Percentiles rank a stretch among this genome's conserved stretches.
phyloP scores from a whole-genome alignment of 2,113 vertebrate genomes.

The Cromileptes altivelis region DNA sequence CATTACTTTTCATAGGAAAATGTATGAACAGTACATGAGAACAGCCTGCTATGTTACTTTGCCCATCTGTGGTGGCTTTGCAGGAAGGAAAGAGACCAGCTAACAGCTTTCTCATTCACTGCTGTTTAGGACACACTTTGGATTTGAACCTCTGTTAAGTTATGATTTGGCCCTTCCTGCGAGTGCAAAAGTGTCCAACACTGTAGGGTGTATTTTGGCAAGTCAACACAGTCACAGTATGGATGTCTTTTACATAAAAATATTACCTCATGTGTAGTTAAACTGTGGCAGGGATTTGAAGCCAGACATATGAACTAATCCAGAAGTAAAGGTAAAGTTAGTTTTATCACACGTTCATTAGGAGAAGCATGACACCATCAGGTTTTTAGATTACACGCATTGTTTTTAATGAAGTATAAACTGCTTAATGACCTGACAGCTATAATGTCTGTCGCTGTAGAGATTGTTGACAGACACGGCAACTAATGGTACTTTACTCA shows the following conservation, averaged over 20 bases:
- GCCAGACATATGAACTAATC: constrained; percentile 13
- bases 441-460: constrained; percentile 29
- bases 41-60: not conserved
- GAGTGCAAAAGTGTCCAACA: constrained; percentile 6
- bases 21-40: no score
- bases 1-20: no score
- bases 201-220: constrained; percentile 41
- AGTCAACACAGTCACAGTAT: constrained; percentile 28
- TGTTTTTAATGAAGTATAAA: constrained; percentile 41
- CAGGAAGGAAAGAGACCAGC: not conserved
- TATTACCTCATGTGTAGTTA: constrained; percentile 30
- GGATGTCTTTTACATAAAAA: constrained; percentile 40
- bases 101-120: not conserved
- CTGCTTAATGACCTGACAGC: constrained; percentile 35
- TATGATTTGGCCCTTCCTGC: constrained; percentile 17
- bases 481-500: constrained; percentile 67
- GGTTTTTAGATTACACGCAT: constrained; percentile 29
- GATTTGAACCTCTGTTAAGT: constrained; percentile 18
- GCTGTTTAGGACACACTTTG: constrained; percentile 25
- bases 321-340: constrained; percentile 12
- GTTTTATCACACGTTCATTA: not conserved
- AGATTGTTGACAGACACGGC: constrained; percentile 66
- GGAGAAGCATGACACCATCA: constrained; percentile 2
- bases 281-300: constrained; percentile 18
- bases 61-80: constrained; percentile 9